Base-by-base conservation (phyloP, 2,888 invertebrate species). In the Bimastos eiseni region DNA sequence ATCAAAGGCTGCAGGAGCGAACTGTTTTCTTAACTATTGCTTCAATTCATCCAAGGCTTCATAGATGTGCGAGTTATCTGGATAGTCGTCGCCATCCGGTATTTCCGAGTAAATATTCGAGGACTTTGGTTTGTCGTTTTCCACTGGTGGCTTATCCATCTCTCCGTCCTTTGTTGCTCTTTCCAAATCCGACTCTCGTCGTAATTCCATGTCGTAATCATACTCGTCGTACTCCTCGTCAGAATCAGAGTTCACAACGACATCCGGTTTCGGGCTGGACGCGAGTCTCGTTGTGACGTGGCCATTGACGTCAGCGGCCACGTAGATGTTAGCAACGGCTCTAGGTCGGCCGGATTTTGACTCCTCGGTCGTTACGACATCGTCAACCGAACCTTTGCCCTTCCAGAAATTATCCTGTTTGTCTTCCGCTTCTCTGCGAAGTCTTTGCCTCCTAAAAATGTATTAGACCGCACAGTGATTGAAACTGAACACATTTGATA, bases 261-360 rank as follows among this genome's bases (percentile, higher is more conserved):
- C 70, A n/a, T 70, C 70, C 70, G n/a, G 70, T 70, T 70, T 70
- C 30, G 36, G 86, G 36, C 19, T 5, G 6, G 86, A 34, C 34
- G 86, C 34, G 36, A 86, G 86, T 21, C 36, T 34, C 34, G 86
- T 36, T 37, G 86, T 86, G n/a, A 34, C 86, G 86, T 86, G 36
- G 15, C 86, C 86, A 11, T 33, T 86, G 86, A 15, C 86, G n/a
- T 86, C 86, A 37, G 86, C 0, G 1, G 34, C 24, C 36, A 86
- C 86, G 86, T 86, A 86, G 86, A 86, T 34, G 37, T 86, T 86
- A 15, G 86, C 34, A 8, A 86, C 86, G 86, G 86, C 86, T 34
- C 86, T 37, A 19, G 86, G 36, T 36, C 86, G 33, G 36, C 3
- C 34, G 21, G 86, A 5, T 86, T 34, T 36, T 33, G 86, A 21